Evolutionary conservation across 2,888 invertebrate genomes (phyloP), one percentile per base, ranked within the genome.

Genomic region (Abrostola triplasia): DNA sequence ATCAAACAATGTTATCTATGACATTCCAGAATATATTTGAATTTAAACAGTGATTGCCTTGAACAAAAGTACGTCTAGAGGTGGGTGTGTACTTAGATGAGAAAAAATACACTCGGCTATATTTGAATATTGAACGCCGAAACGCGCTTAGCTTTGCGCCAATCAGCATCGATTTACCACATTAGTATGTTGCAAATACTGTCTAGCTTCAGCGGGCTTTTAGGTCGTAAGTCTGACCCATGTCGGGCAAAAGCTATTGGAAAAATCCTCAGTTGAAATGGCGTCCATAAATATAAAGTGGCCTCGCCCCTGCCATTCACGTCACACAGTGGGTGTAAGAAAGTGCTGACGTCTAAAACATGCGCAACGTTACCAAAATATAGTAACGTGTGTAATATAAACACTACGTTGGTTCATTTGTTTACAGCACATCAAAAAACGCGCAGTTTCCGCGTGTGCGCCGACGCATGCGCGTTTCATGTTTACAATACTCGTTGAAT

Each of bases 391-490:
- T 64, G 69, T 62, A 65, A 8, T 4, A 36, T 37, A 66, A 24
- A 24, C 24, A 24, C 24, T 24, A 24, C 24, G 24, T 24, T 24
- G 1, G 24, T 24, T 24, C 24, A 53, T 62, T 62, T 73, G 71
- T 77, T 70, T 63, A 65, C 56, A 59, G 62, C 52, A 52, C 44
- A 59, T 54, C 51, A 38, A 37, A 55, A 40, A 66, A 40, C 36
- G 64, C 69, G 78, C 70, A 76, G 38, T 68, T 62, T 60, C 59
- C 68, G 61, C 48, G 52, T 66, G 44, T 63, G 41, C 64, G 44
- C 57, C 38, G n/a, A 37, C 59, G 57, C 49, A 50, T n/a, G 9
- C 48, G 24, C 47, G 55, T 56, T 55, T 47, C 49, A 37, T 72
- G 50, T 71, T 72, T 72, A 71, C 71, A 59, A 70, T 24, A 24